Evolutionary conservation across 2,888 invertebrate species (phyloP).

Genomic region (Brassicogethes aeneus): DNA sequence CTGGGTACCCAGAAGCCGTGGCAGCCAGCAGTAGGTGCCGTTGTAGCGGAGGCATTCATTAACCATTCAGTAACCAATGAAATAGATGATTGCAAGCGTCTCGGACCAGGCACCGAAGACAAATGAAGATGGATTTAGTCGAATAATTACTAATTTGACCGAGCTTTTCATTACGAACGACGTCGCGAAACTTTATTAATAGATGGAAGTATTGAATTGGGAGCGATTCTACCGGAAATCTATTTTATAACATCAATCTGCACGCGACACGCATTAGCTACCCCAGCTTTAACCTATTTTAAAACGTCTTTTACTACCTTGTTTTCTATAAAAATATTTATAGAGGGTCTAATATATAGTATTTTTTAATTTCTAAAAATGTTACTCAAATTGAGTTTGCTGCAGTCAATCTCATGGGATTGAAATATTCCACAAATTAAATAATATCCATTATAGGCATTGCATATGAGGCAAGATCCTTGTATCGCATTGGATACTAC

Average conservation of each 20-base stretch:
- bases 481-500: no score
- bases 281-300: no score
- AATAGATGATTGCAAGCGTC: constrained; percentile 43
- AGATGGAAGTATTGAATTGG: constrained; percentile 24
- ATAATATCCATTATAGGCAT: no score
- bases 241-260: constrained; percentile 8
- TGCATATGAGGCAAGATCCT: no score
- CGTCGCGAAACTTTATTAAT: constrained; percentile 30
- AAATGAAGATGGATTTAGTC: constrained; percentile 41
- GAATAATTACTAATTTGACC: constrained; percentile 45
- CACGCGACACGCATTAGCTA: no score
- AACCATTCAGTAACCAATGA: constrained; percentile 44
- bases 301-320: no score
- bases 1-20: constrained; percentile 38
- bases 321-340: no score
- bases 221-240: constrained; percentile 11
- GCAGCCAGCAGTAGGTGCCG: constrained; percentile 39
- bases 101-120: constrained; percentile 36
- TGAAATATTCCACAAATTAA: no score
- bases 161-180: constrained; percentile 35
- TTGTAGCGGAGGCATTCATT: constrained; percentile 41
- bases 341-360: no score
- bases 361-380: no score
- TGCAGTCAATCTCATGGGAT: no score
- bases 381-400: no score